phyloP scores from a whole-genome alignment of 64 coral and sea anemone species.

The Catalaphyllia jardinei region DNA sequence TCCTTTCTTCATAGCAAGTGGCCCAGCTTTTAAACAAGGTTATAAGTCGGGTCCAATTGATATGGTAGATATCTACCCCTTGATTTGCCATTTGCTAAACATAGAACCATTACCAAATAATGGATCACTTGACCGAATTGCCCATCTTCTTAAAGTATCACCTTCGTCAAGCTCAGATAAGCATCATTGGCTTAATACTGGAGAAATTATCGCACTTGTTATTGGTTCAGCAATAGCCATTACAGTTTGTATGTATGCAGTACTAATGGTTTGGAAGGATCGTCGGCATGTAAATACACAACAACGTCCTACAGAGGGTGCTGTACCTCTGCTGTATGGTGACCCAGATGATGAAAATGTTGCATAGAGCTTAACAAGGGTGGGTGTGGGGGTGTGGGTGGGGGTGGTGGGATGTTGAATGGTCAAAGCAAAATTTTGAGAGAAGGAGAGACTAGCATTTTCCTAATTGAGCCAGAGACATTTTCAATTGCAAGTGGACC shows the following conservation, averaged over 20 bases:
- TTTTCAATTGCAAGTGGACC: no score
- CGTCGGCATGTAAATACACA: neutral
- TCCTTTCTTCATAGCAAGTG: conserved; percentile 75
- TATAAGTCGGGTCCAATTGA: conserved; percentile 52
- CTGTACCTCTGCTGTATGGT: conserved; percentile 5
- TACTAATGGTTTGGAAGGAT: conserved; percentile 1
- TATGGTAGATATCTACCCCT: conserved; percentile 73
- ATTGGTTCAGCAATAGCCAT: conserved; percentile 5
- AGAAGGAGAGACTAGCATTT: no score
- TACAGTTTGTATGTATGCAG: conserved; percentile 36
- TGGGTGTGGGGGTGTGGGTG: no score
- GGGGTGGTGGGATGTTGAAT: no score
- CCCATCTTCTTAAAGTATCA: conserved; percentile 38
- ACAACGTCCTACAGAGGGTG: neutral
- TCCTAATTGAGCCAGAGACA: no score
- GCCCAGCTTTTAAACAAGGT: conserved; percentile 75
- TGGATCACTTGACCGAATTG: conserved; percentile 59
- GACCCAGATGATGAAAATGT: conserved; percentile 39
- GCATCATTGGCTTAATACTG: neutral
- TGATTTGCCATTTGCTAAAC: conserved; percentile 80
- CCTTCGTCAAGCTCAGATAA: neutral
- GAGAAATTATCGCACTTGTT: conserved; percentile 29
- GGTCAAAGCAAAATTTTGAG: no score
- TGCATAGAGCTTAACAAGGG: neutral
- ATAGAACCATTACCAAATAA: conserved; percentile 65